phyloP scores from a whole-genome alignment of 2,113 vertebrate genomes.

The Syngnathus floridae region DNA sequence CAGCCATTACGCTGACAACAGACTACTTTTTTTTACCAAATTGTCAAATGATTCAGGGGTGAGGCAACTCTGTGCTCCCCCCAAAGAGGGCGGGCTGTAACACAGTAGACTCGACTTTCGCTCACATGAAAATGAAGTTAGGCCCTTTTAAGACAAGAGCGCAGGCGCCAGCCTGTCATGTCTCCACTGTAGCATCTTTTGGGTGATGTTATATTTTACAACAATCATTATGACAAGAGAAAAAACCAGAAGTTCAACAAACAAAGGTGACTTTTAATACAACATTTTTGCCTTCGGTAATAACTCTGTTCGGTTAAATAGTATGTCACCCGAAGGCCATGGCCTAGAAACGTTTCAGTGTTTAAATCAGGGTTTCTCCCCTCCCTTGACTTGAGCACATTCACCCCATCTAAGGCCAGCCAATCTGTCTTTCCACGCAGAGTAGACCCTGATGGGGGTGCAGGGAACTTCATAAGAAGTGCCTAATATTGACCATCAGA shows the following conservation, averaged over 20 bases:
- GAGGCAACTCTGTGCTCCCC: no score
- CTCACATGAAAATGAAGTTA: no score
- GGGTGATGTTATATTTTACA: background rate
- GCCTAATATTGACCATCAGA: constrained; percentile 26
- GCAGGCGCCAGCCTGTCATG: background rate
- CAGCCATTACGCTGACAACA: no score
- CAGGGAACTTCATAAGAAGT: constrained; percentile 19
- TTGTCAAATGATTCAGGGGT: no score
- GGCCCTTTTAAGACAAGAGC: no score
- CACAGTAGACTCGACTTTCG: no score
- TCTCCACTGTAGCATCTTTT: background rate
- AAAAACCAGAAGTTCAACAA: background rate
- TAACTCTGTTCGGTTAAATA: background rate
- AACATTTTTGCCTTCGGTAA: background rate
- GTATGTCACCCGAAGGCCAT: constrained; percentile 32
- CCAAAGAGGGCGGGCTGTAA: no score
- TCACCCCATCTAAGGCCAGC: constrained; percentile 46
- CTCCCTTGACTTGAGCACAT: constrained; percentile 36
- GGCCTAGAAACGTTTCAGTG: constrained; percentile 35
- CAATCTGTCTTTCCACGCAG: constrained; percentile 34
- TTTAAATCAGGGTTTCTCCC: constrained; percentile 49
- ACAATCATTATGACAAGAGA: background rate
- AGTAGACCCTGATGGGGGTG: constrained; percentile 7
- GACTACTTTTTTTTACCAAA: no score
- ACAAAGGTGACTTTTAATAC: background rate